Evolutionary conservation across 2,888 invertebrate species (phyloP).

Genomic region (Rhingia rostrata): DNA sequence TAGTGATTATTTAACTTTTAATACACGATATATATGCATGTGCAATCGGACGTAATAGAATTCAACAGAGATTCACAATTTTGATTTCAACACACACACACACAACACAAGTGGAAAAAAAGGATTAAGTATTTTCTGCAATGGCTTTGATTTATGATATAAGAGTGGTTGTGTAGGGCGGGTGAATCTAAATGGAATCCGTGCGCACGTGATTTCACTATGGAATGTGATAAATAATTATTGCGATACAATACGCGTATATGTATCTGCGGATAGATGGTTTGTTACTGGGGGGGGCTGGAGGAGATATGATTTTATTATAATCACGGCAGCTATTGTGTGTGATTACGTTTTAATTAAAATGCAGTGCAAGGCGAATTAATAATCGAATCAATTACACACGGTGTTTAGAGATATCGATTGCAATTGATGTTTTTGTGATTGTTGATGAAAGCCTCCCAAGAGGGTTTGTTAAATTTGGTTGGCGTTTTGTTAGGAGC

Average conservation of each 20-base stretch:
- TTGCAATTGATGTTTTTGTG: conserved; percentile 63
- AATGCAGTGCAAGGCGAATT: conserved; percentile 70
- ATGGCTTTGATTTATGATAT: conserved; percentile 57
- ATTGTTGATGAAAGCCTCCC: conserved; percentile 46
- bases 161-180: background rate
- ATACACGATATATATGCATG: conserved; percentile 52
- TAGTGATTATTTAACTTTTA: conserved; percentile 71
- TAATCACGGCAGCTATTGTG: conserved; percentile 68
- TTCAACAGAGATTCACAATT: conserved; percentile 66
- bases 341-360: conserved; percentile 70
- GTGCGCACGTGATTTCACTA: conserved; percentile 58
- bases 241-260: background rate
- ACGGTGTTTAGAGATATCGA: conserved; percentile 71
- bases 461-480: conserved; percentile 7
- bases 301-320: conserved; percentile 57
- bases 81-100: conserved; percentile 18
- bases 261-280: background rate
- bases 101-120: conserved; percentile 20
- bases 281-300: background rate
- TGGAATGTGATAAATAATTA: conserved; percentile 58
- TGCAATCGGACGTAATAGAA: conserved; percentile 61
- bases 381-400: conserved; percentile 72
- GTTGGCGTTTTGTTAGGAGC: background rate
- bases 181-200: conserved; percentile 41
- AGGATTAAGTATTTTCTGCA: conserved; percentile 65